Evolutionary conservation across 1,140 invertebrate genomes (phyloP), one percentile per base, ranked within the genome.

Genomic region (Gonatopus flavifemur): DNA sequence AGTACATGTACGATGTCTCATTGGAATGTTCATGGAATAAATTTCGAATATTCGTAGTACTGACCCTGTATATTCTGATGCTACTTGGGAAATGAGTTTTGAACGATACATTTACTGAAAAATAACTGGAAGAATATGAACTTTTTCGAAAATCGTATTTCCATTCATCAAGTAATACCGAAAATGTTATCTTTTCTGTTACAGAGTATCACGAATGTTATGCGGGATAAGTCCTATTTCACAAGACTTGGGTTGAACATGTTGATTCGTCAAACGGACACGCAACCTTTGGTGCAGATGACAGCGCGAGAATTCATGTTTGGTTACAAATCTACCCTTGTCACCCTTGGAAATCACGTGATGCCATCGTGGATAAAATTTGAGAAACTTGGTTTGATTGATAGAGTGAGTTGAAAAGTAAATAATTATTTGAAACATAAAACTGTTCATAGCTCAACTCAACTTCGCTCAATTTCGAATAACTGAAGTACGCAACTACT

Each of bases 231-330:
- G 15, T 81, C 81, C 3, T 80, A 83, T 42, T 75, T 90, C 37
- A 82, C 85, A 0, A 77, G 83, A 25, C 76, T 87, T 56, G 86
- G 82, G 0, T 66, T 91, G 1, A 90, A 90, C 67, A 59, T 85
- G 4, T 56, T 91, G 0, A 86, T 91, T 12, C 67, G 75, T 2
- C 79, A 87, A 38, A 88, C 86, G 0, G 78, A 87, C 13, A 80
- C 83, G 1, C 72, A 85, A 41, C 87, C 89, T 0, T 70, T 92
- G 12, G 83, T 88, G 0, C 69, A 80, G 60, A 90, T 91, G 86
- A 90, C 88, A 0, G 88, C 89, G 0, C 83, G 75, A 44, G 89
- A 91, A 67, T 92, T 92, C 66, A 91, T 91, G 89, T 91, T 91
- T 63, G 88, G 88, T 0, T 90, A 89, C 71, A 69, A 85, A 47